These are phyloP conservation scores for Ammodytes marinus DNA, from an alignment of 2,113 vertebrate species.

Conservation along the genomic window DNA sequence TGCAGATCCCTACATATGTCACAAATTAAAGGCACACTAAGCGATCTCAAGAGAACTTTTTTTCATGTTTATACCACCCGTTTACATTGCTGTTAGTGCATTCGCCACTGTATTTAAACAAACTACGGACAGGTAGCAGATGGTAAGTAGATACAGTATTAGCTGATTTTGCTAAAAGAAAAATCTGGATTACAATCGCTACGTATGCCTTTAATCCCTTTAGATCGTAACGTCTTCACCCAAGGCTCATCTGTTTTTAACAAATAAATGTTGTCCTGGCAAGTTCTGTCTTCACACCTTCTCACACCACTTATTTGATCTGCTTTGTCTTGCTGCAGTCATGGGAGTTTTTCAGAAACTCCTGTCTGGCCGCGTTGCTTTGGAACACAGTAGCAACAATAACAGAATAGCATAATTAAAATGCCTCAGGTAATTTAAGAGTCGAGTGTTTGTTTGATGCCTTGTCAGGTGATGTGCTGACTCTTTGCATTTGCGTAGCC, in stretches of 20 bases:
- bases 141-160: too few species aligned
- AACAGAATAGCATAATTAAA: constrained; percentile 49
- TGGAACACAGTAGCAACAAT: constrained; percentile 33
- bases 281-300: constrained; percentile 14
- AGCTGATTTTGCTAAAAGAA: too few species aligned
- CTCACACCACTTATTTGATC: constrained; percentile 1
- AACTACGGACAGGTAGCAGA: too few species aligned
- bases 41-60: too few species aligned
- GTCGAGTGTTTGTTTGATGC: constrained; percentile 13
- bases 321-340: background rate
- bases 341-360: constrained; percentile 22
- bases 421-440: constrained; percentile 35
- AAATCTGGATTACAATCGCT: background rate
- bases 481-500: constrained; percentile 20
- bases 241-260: constrained; percentile 1
- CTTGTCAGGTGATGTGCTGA: constrained; percentile 47
- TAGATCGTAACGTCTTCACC: constrained; percentile 12
- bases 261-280: constrained; percentile 18
- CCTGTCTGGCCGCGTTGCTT: background rate
- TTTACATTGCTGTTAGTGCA: too few species aligned
- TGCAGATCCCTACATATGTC: background rate
- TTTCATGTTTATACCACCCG: too few species aligned
- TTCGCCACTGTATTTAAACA: too few species aligned
- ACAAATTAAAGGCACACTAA: background rate
- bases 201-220: constrained; percentile 18